These are phyloP conservation scores for Eupleurogrammus muticus DNA, from an alignment of 2,797 vertebrate genomes.

Conservation along the genomic window DNA sequence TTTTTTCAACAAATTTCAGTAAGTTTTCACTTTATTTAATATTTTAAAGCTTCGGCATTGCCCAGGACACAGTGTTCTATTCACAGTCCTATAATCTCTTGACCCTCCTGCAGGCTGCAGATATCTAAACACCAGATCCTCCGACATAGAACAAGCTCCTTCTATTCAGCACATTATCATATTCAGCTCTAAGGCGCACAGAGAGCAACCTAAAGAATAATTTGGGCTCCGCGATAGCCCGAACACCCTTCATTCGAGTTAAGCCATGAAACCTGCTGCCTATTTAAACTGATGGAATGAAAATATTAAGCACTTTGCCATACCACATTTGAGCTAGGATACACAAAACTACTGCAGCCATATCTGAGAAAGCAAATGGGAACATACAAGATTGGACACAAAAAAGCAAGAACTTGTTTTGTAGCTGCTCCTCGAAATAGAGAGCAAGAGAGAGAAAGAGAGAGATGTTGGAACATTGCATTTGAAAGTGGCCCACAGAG, in stretches of 20 bases:
- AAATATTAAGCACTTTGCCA: not conserved
- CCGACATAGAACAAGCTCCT: constrained; percentile 34
- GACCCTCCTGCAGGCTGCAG: constrained; percentile 11
- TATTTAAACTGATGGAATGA: constrained; percentile 2
- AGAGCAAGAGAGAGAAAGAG: constrained; percentile 21
- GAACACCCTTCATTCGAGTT: constrained; percentile 10
- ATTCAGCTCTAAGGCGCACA: constrained; percentile 17
- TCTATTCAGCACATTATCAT: constrained; percentile 37
- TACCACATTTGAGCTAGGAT: not conserved
- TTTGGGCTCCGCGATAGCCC: constrained; percentile 10
- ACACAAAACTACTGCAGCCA: not conserved
- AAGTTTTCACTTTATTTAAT: too few species aligned
- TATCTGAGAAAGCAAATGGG: not conserved
- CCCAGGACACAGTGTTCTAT: constrained; percentile 30
- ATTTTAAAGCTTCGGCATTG: not conserved
- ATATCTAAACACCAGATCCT: constrained; percentile 14
- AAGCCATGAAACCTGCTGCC: constrained; percentile 18
- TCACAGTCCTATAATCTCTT: constrained; percentile 18
- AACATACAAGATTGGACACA: not conserved
- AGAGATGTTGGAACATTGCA: constrained; percentile 42
- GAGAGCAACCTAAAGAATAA: constrained; percentile 24
- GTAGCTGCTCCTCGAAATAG: not conserved
- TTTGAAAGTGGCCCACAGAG: constrained; percentile 51
- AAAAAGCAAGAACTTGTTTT: not conserved
- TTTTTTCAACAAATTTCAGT: too few species aligned